Base-by-base conservation (phyloP, 1,140 invertebrate species). In the Colletes latitarsis region DNA sequence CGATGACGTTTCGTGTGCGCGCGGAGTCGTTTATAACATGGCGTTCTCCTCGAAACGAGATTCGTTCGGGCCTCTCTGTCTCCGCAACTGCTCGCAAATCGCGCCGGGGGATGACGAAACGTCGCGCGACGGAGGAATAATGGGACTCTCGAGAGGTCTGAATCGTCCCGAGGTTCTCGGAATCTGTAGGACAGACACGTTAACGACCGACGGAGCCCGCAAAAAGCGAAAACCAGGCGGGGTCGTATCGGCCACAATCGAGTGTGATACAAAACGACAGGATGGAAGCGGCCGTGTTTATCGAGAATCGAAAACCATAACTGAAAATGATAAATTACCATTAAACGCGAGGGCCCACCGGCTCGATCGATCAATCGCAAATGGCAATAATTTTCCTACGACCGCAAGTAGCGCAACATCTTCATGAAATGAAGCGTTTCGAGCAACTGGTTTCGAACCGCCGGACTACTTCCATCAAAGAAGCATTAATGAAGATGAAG, bases 371-470 rank as follows among this genome's bases (percentile, higher is more conserved):
- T 77, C 64, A 58, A 52, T 57, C 62, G 63, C 52, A 41, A 76
- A 76, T 76, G 52, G 63, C 41, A 68, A 76, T 68, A 68, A 76
- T 76, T 76, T 76, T 67, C 62, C 30, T 21, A 19, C 62, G 73
- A 46, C 72, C 64, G 62, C 49, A 19, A 55, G 73, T 43, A 57
- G 72, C 46, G 60, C 58, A 64, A 75, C 62, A n/a, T 75, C 73
- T 75, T 75, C 73, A 75, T 75, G 73, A 67, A 66, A 75, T 17
- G 62, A 75, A 75, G 12, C 73, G 62, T 75, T 75, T 55, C 46
- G 62, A 55, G 30, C 60, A 64, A 75, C 60, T 66, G 73, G 73
- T 75, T 66, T 3, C 73, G 30, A 43, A 53, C 30, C 46, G 72
- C 14, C 70, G 60, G 8, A 67, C 73, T 39, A 52, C 39, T 53